Evolutionary conservation across 2,113 vertebrate genomes (phyloP), one percentile per base, ranked within the genome.

Genomic region (Datnioides undecimradiatus): DNA sequence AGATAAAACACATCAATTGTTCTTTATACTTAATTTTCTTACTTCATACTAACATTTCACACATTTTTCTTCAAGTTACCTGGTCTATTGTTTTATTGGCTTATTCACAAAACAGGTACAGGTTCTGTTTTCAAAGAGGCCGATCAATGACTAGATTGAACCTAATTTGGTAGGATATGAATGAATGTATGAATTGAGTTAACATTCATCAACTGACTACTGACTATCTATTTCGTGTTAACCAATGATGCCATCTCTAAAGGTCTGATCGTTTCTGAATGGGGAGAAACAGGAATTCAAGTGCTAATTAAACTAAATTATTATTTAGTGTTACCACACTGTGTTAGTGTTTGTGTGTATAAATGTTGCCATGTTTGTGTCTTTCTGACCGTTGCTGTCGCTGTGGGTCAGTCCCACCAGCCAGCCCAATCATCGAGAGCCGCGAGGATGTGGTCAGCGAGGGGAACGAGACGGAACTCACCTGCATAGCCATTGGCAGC

Each of bases 391-490:
- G 19, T 36, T 49, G 55, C 49, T 46, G 62, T 80, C 86, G 64
- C 88, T 71, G 52, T 76, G 78, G 17, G 92, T 75, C 65, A 99
- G 98, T 99, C 86, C 97, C 98, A 0, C 98, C 98, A 54, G 97
- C 96, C 84, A 98, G 95, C 66, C 91, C 97, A 87, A 95, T 98
- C 57, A 98, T 99, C 4, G 98, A 99, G 78, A 96, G 97, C 84
- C 96, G 96, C 49, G 98, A 99, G 54, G 97, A 99, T 34, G 90
- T 96, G 0, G 97, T 97, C 0, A 92, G 96, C 8, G 98, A 99
- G 92, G 98, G 98, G 17, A 98, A 99, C 33, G 97, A 98, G 94
- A 97, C 98, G 0, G 97, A 99, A 93, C 95, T 99, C 92, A 99
- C 97, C 94, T 99, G 98, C 92, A 98, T 95, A 0, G 96, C 97